Evolutionary conservation across 2,113 vertebrate genomes (phyloP), one percentile per base, ranked within the genome.

Genomic region (Pseudorasbora parva): DNA sequence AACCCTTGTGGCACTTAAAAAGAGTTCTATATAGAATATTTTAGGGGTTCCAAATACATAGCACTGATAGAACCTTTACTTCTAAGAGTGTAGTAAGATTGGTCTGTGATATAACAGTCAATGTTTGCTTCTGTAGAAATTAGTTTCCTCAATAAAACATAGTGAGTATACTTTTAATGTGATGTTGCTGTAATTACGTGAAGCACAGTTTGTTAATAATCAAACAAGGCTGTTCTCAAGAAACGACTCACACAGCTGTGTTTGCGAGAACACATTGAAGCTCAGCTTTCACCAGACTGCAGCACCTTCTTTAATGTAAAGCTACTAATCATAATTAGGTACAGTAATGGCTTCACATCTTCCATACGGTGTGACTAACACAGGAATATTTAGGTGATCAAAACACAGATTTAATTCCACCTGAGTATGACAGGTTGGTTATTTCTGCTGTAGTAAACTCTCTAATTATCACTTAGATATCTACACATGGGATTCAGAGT

Each of bases 401-500:
- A 51, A 75, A 75, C 43, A 51, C 8, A 75, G 72, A 30, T 75
- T 49, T 30, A 75, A 33, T 54, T 77, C 66, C 37, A 64, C 43
- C 45, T 75, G 27, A 25, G 37, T 19, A 43, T 75, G 54, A 84
- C 76, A 47, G n/a, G 62, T 33, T 56, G 73, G 33, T 85, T 60
- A 81, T 64, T 74, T 66, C 33, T 25, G 14, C 68, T 45, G 11
- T 12, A 43, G 3, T 56, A 15, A 75, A 51, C 45, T 30, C 54
- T 81, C 15, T 56, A 27, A 85, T 76, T 66, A 76, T 68, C 33
- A 9, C 15, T 43, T 23, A 54, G 57, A 2, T 4, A 14, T 64
- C 15, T 78, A 37, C 54, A 68, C 33, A 41, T 37, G 82, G 47
- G 41, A 84, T 78, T 69, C 60, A 30, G 60, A 30, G 43, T 45